A percentile compares a stretch with the other conserved stretches of the same genome.
These are phyloP conservation scores for Perca flavescens DNA, from an alignment of 2,113 vertebrate species.

Conservation along the genomic window DNA sequence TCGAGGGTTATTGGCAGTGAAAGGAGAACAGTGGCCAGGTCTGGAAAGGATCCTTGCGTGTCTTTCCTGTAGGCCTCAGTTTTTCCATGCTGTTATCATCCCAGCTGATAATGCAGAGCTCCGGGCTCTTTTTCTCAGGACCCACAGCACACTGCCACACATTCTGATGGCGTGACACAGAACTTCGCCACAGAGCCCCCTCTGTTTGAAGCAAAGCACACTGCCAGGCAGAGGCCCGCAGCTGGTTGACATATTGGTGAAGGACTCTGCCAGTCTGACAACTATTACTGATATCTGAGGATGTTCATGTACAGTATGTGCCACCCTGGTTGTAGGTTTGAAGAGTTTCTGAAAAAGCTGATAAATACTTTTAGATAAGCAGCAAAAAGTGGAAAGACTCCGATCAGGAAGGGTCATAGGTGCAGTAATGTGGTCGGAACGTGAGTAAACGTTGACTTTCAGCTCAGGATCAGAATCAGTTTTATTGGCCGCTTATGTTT, in stretches of 20 bases:
- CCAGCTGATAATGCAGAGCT: constrained; percentile 75
- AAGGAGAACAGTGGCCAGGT: constrained; percentile 72
- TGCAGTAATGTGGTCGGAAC: not conserved
- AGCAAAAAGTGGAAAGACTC: not conserved
- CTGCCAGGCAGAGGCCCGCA: constrained; percentile 59
- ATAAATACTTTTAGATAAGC: not conserved
- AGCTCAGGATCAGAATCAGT: not conserved
- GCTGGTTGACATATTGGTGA: constrained; percentile 71
- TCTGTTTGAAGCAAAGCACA: constrained; percentile 69
- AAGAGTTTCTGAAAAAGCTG: not conserved
- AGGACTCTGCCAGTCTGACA: constrained; percentile 58
- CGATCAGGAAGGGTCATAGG: not conserved
- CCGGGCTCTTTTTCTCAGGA: constrained; percentile 79
- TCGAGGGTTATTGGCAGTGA: constrained; percentile 57
- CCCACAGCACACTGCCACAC: constrained; percentile 74
- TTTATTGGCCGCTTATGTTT: not conserved
- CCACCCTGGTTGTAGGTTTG: constrained; percentile 1
- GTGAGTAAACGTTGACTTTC: not conserved
- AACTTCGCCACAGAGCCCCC: constrained; percentile 72
- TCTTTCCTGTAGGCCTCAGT: constrained; percentile 81
- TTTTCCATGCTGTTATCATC: constrained; percentile 83
- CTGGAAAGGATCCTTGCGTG: constrained; percentile 75
- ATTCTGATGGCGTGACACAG: constrained; percentile 79
- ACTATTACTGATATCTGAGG: constrained; percentile 49
- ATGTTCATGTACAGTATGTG: not conserved